Conservation (phyloP, 2,797 vertebrate genomes). For the Manis javanica region DNA sequence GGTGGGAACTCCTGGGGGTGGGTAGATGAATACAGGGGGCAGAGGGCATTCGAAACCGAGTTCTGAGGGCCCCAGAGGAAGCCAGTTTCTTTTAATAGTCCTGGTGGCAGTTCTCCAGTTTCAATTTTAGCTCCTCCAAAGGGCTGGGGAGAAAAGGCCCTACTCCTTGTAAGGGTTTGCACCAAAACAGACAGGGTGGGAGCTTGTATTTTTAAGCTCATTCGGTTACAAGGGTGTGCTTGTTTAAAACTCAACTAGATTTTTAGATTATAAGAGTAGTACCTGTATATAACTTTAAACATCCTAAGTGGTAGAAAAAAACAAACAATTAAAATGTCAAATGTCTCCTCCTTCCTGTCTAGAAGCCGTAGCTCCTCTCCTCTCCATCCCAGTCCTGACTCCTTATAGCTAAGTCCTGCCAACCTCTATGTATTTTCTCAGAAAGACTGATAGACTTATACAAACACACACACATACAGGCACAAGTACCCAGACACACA, state of each 20-base stretch:
- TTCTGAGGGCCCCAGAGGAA: not conserved
- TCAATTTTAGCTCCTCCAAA: conserved; percentile 59
- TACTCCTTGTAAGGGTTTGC: not conserved
- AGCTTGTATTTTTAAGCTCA: not conserved
- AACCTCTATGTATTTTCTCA: not conserved
- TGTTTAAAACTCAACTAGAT: conserved; percentile 1
- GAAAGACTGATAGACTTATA: not conserved
- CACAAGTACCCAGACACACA: not conserved
- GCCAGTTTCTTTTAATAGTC: conserved; percentile 70
- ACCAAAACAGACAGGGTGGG: not conserved
- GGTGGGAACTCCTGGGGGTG: not conserved
- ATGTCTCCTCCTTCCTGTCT: not conserved
- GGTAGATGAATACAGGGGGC: not conserved
- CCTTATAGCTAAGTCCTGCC: not conserved
- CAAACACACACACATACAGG: not conserved
- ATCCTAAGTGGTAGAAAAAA: not conserved
- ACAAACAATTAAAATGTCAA: not conserved
- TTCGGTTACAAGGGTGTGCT: not conserved
- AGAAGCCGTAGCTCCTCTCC: too few relatives aligned
- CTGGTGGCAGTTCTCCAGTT: conserved; percentile 4
- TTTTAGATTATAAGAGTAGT: not conserved
- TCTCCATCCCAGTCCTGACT: not conserved
- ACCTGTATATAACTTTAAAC: not conserved
- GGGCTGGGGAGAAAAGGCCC: not conserved
- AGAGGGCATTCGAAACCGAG: not conserved